Percentiles rank a stretch among this genome's conserved stretches.
Evolutionary conservation across 2,113 vertebrate species (phyloP).

Genomic region (Microcebus murinus): DNA sequence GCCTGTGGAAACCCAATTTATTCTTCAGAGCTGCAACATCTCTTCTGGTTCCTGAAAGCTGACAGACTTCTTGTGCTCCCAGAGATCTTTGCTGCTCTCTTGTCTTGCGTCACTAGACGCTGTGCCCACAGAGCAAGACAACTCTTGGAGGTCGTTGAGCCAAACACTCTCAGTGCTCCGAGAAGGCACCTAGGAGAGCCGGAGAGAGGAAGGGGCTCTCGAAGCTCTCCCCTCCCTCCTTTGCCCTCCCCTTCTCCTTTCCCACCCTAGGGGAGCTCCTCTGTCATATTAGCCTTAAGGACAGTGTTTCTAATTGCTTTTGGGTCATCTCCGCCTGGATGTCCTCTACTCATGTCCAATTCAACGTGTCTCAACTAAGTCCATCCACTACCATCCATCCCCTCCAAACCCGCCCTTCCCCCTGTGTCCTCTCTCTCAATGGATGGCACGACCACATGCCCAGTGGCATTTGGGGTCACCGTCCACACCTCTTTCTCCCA

Average conservation of each 20-base stretch:
- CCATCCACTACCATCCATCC: background rate
- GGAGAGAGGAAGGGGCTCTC: background rate
- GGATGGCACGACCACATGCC: background rate
- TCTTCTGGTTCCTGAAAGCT: background rate
- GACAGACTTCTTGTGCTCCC: background rate
- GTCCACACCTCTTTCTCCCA: background rate
- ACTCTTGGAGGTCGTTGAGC: background rate
- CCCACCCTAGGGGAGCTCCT: background rate
- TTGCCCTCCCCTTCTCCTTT: background rate
- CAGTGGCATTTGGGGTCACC: background rate
- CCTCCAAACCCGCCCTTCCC: background rate
- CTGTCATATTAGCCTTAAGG: background rate
- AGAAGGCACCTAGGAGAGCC: background rate
- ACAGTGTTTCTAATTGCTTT: background rate
- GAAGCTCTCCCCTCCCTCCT: too few relatives aligned
- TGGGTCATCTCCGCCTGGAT: background rate
- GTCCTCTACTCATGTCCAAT: background rate
- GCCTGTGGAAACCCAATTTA: background rate
- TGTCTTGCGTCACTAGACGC: background rate
- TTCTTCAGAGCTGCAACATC: background rate
- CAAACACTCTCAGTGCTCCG: background rate
- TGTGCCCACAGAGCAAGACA: background rate
- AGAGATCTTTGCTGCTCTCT: background rate
- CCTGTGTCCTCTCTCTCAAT: background rate
- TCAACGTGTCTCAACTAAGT: background rate